phyloP scores from a whole-genome alignment of 2,888 invertebrate genomes.

The Acrocyrtus sp. region DNA sequence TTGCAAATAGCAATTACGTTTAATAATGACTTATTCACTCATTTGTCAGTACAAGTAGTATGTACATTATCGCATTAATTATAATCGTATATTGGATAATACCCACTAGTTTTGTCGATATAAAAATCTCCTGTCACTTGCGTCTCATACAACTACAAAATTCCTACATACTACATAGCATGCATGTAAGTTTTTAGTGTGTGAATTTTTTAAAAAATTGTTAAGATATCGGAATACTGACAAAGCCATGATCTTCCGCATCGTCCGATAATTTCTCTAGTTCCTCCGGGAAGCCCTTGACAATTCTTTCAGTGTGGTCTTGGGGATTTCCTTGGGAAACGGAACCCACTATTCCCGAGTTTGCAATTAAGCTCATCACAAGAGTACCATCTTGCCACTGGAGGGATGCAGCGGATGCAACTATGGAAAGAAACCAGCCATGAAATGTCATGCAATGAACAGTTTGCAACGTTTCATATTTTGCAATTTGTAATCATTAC shows the following conservation, averaged over 20 bases:
- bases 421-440: conserved; percentile 32
- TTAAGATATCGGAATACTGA: conserved; percentile 53
- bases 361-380: conserved; percentile 46
- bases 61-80: no score
- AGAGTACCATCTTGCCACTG: conserved; percentile 48
- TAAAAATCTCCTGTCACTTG: no score
- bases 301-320: conserved; percentile 35
- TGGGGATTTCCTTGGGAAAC: conserved; percentile 33
- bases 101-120: no score
- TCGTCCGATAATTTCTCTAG: conserved; percentile 49
- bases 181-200: no score
- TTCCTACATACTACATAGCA: no score
- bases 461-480: no score
- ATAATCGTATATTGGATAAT: conserved; percentile 2
- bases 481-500: conserved; percentile 24
- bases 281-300: conserved; percentile 42
- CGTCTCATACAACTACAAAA: no score
- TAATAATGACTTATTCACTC: no score
- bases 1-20: no score
- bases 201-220: background rate
- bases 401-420: conserved; percentile 34
- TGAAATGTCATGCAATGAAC: no score
- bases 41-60: no score
- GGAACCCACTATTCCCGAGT: conserved; percentile 35
- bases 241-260: conserved; percentile 52